These are phyloP conservation scores for Gadopsis bispinosus DNA, from an alignment of 2,797 vertebrate species.

Conservation along the genomic window DNA sequence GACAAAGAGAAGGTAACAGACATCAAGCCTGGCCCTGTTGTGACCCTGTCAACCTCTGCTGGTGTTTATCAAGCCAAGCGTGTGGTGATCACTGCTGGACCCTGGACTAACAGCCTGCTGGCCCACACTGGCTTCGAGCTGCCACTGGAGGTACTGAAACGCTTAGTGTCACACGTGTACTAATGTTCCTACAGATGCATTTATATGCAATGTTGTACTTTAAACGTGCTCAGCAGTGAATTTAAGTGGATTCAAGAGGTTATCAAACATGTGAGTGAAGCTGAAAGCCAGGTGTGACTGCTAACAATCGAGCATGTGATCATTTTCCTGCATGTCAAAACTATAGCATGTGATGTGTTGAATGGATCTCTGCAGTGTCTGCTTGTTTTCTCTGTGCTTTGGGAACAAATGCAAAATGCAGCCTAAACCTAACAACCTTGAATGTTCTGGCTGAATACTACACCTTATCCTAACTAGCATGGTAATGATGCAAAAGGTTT, in stretches of 20 bases:
- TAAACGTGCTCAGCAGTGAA: neutral
- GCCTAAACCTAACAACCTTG: neutral
- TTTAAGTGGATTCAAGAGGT: neutral
- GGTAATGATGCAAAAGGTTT: neutral
- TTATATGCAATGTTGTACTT: neutral
- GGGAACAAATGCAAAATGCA: neutral
- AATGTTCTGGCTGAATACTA: too few relatives aligned
- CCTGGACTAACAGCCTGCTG: conserved; percentile 89
- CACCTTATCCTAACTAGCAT: neutral
- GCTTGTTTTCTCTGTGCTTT: too few relatives aligned
- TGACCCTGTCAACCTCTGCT: conserved; percentile 84
- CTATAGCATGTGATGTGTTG: neutral
- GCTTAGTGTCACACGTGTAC: neutral
- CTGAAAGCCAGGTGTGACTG: neutral
- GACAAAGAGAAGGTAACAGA: conserved; percentile 89
- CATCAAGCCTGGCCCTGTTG: conserved; percentile 85
- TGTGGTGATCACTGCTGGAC: conserved; percentile 89
- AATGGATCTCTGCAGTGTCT: neutral
- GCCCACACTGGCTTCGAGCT: conserved; percentile 83
- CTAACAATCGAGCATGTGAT: neutral
- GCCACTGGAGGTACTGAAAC: conserved; percentile 88
- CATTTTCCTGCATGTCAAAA: neutral
- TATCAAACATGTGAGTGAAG: neutral
- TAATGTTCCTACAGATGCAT: neutral
- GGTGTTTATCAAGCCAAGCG: conserved; percentile 84